Evolutionary conservation across 1,140 invertebrate genomes (phyloP).

Genomic region (Acromyrmex echinatior): DNA sequence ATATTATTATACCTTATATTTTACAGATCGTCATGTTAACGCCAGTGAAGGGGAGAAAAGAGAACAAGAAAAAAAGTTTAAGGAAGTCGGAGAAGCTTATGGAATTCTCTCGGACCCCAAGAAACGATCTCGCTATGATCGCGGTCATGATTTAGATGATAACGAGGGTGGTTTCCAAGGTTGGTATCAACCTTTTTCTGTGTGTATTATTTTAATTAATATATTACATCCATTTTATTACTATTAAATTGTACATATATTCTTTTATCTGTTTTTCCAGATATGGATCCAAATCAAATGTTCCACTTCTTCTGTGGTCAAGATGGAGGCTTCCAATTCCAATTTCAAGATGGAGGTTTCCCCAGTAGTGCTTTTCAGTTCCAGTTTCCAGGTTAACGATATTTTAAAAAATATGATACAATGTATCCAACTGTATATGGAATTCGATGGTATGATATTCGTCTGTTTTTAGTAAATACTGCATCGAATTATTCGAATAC

Average conservation of each 20-base stretch:
- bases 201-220: conserved; percentile 7
- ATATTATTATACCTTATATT: not conserved
- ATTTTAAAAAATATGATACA: conserved; percentile 35
- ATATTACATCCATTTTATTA: not conserved
- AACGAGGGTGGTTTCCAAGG: conserved; percentile 85
- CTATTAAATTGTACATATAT: conserved; percentile 71
- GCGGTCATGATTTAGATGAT: conserved; percentile 96
- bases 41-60: conserved; percentile 94
- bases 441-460: not conserved
- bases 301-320: conserved; percentile 93
- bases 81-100: conserved; percentile 99
- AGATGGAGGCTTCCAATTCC: conserved; percentile 86
- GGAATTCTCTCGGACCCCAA: conserved; percentile 97
- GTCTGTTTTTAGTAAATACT: conserved; percentile 52
- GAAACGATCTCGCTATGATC: conserved; percentile 97
- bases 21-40: conserved; percentile 94
- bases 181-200: conserved; percentile 66
- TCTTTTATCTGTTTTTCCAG: conserved; percentile 85
- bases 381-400: conserved; percentile 88
- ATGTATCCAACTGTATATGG: conserved; percentile 14
- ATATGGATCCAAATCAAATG: conserved; percentile 92
- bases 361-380: conserved; percentile 83
- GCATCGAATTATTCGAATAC: conserved; percentile 45
- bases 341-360: conserved; percentile 87
- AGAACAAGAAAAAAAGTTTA: conserved; percentile 98